Conservation (phyloP, 2,888 invertebrate genomes). For the Phalera bucephala region DNA sequence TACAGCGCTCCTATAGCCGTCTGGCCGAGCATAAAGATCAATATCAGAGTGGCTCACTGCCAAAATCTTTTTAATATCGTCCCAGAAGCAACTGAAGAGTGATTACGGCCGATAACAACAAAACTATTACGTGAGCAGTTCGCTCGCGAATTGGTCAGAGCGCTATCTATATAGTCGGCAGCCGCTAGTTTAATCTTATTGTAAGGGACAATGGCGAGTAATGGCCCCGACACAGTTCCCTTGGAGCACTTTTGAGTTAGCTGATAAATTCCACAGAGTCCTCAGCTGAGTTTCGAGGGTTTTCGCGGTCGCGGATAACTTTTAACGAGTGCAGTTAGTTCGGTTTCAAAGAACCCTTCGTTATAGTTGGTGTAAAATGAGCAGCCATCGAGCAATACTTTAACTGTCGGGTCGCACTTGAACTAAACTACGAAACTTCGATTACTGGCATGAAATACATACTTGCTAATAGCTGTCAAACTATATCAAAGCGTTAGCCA, state of each 20-base stretch:
- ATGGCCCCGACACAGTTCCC: constrained; percentile 59
- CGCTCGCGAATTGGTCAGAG: constrained; percentile 63
- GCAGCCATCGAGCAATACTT: constrained; percentile 38
- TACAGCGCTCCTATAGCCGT: constrained; percentile 72
- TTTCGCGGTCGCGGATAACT: constrained; percentile 63
- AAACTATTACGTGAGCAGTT: constrained; percentile 74
- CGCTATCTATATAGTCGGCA: constrained; percentile 53
- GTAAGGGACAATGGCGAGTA: constrained; percentile 71
- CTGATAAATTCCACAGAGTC: constrained; percentile 63
- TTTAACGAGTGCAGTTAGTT: constrained; percentile 71
- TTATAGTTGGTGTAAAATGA: constrained; percentile 51
- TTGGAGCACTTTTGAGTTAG: constrained; percentile 67
- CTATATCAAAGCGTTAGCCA: neutral
- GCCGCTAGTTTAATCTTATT: constrained; percentile 73
- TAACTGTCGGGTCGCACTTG: constrained; percentile 16
- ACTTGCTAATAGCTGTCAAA: neutral
- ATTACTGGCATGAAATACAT: neutral
- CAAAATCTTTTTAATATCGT: constrained; percentile 82
- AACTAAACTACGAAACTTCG: constrained; percentile 11
- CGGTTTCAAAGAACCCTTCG: constrained; percentile 55
- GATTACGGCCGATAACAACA: constrained; percentile 78
- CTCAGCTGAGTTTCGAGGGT: constrained; percentile 58
- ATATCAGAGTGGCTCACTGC: constrained; percentile 78
- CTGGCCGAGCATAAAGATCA: constrained; percentile 81
- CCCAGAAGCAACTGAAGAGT: constrained; percentile 72